Evolutionary conservation across 2,888 invertebrate species (phyloP).

Genomic region (Nezara viridula): DNA sequence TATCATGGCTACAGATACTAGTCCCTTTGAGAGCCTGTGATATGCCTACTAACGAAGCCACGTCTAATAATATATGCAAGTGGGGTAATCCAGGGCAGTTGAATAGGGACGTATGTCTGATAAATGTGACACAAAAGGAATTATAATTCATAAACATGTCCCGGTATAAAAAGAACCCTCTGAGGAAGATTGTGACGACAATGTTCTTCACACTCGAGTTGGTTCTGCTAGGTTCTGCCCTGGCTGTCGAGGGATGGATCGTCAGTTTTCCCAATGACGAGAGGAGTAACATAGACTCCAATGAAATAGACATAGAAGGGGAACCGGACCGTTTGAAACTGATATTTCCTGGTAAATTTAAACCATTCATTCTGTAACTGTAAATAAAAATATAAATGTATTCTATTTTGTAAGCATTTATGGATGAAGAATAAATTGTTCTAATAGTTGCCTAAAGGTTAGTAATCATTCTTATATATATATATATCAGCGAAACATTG

Average conservation of each 20-base stretch:
- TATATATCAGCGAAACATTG: too few relatives aligned
- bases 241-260: not conserved
- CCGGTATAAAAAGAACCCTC: not conserved
- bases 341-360: not conserved
- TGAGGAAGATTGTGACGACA: not conserved
- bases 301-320: conserved; percentile 6
- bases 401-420: too few relatives aligned
- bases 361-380: not conserved
- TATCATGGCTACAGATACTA: not conserved
- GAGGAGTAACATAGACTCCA: not conserved
- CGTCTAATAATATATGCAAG: conserved; percentile 18
- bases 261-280: conserved; percentile 6
- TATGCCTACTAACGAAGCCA: conserved; percentile 13
- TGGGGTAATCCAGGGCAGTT: conserved; percentile 23
- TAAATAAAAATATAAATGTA: too few relatives aligned
- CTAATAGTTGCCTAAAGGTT: too few relatives aligned
- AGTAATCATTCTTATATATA: too few relatives aligned
- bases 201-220: not conserved
- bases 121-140: conserved; percentile 32
- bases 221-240: not conserved
- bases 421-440: too few relatives aligned
- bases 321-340: conserved; percentile 11
- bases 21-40: not conserved
- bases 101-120: conserved; percentile 18
- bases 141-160: conserved; percentile 19